These are phyloP conservation scores for Choreutis nemorana DNA, from an alignment of 2,888 invertebrate species.

Conservation along the genomic window DNA sequence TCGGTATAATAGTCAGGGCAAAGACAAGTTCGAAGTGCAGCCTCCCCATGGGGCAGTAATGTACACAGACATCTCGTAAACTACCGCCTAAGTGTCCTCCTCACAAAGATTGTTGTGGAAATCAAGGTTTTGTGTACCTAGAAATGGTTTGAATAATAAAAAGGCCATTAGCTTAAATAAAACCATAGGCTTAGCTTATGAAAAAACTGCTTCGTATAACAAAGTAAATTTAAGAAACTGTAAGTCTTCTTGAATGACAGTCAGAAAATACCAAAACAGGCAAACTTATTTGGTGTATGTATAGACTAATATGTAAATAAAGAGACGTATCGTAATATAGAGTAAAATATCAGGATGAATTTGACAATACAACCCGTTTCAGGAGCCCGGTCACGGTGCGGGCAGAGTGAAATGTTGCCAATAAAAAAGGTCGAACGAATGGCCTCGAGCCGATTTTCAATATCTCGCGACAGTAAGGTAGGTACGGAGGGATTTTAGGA, in stretches of 20 bases:
- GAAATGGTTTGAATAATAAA: too few species aligned
- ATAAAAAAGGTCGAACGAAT: slow-evolving; percentile 58
- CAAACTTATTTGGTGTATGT: too few species aligned
- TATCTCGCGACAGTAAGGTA: slow-evolving; percentile 41
- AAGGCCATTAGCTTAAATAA: too few species aligned
- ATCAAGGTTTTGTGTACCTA: too few species aligned
- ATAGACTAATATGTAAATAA: slow-evolving; percentile 40
- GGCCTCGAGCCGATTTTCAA: slow-evolving; percentile 50
- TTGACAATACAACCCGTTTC: slow-evolving; percentile 48
- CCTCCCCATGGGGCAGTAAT: slow-evolving; percentile 22
- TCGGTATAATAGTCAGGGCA: too few species aligned
- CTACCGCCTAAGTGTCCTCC: slow-evolving; percentile 23
- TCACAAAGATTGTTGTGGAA: too few species aligned
- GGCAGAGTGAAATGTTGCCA: slow-evolving; percentile 57
- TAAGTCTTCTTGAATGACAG: too few species aligned
- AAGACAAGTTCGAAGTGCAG: slow-evolving; percentile 28
- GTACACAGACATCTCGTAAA: slow-evolving; percentile 26
- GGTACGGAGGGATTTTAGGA: slow-evolving; percentile 11
- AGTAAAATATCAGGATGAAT: slow-evolving; percentile 46
- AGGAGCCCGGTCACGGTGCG: slow-evolving; percentile 38
- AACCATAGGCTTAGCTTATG: too few species aligned
- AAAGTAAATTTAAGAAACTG: too few species aligned
- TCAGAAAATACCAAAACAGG: too few species aligned
- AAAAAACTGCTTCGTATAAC: too few species aligned
- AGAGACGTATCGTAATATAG: slow-evolving; percentile 26